These are phyloP conservation scores for Gari tellinella DNA, from an alignment of 2,888 invertebrate genomes.

Conservation along the genomic window DNA sequence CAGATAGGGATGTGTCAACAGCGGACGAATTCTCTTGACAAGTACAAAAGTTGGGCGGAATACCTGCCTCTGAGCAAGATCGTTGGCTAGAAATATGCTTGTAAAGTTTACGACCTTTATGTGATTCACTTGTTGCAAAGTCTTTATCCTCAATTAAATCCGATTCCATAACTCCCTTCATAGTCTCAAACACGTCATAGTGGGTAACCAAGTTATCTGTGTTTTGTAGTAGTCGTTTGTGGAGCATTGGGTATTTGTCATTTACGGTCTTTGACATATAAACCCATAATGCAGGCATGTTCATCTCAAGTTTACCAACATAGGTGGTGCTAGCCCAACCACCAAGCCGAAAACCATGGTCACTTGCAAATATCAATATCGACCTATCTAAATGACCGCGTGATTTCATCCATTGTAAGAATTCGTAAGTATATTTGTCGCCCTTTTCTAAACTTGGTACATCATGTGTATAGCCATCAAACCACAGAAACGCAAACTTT, in stretches of 20 bases:
- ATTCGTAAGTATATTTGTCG: slow-evolving; percentile 88
- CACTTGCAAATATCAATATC: slow-evolving; percentile 87
- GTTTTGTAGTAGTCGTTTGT: slow-evolving; percentile 89
- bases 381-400: slow-evolving; percentile 69
- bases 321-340: slow-evolving; percentile 86
- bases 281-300: slow-evolving; percentile 92
- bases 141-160: background rate
- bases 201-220: slow-evolving; percentile 90
- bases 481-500: slow-evolving; percentile 94
- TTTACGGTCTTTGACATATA: slow-evolving; percentile 90
- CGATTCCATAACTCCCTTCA: slow-evolving; percentile 87
- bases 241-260: slow-evolving; percentile 87
- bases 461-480: slow-evolving; percentile 93
- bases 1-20: too few species aligned
- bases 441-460: slow-evolving; percentile 91
- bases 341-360: slow-evolving; percentile 89
- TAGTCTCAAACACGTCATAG: slow-evolving; percentile 92
- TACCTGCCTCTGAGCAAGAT: slow-evolving; percentile 91
- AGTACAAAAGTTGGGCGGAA: slow-evolving; percentile 94
- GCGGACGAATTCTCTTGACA: slow-evolving; percentile 88
- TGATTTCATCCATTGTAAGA: slow-evolving; percentile 86
- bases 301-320: slow-evolving; percentile 91
- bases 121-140: background rate
- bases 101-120: slow-evolving; percentile 88
- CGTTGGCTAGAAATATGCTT: slow-evolving; percentile 89